Evolutionary conservation across 2,797 vertebrate genomes (phyloP).

Genomic region (Aythya fuligula): DNA sequence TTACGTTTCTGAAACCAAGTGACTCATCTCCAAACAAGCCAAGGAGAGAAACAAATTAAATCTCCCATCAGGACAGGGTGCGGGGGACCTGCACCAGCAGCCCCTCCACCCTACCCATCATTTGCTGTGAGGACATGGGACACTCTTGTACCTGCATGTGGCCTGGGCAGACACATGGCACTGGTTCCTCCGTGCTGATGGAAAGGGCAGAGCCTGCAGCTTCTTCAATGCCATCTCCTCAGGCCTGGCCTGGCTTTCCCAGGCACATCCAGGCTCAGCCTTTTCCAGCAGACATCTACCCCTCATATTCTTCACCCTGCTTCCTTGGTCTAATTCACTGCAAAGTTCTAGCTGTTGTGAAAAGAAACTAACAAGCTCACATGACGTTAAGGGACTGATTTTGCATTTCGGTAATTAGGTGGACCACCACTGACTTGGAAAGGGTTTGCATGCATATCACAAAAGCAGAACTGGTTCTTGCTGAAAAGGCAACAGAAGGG

Average conservation of each 20-base stretch:
- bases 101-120: rapidly evolving
- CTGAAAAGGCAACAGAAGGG: background rate
- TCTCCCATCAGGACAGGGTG: background rate
- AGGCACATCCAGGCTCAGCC: rapidly evolving
- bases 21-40: slow-evolving; percentile 1
- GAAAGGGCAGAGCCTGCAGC: background rate
- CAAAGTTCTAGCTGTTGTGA: background rate
- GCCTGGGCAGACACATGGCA: rapidly evolving
- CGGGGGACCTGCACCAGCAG: background rate
- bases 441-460: background rate
- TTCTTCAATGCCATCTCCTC: rapidly evolving
- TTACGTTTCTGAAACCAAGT: background rate
- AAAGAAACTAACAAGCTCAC: background rate
- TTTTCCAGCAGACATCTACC: too few species aligned
- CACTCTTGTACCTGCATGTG: rapidly evolving
- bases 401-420: background rate
- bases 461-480: background rate
- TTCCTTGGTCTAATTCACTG: background rate
- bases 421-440: background rate
- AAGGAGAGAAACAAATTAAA: background rate
- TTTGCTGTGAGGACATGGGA: background rate
- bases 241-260: background rate
- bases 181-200: rapidly evolving
- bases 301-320: background rate
- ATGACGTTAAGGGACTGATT: background rate